Base-by-base conservation (phyloP, 2,888 invertebrate genomes). In the Syrista parreyssii region DNA sequence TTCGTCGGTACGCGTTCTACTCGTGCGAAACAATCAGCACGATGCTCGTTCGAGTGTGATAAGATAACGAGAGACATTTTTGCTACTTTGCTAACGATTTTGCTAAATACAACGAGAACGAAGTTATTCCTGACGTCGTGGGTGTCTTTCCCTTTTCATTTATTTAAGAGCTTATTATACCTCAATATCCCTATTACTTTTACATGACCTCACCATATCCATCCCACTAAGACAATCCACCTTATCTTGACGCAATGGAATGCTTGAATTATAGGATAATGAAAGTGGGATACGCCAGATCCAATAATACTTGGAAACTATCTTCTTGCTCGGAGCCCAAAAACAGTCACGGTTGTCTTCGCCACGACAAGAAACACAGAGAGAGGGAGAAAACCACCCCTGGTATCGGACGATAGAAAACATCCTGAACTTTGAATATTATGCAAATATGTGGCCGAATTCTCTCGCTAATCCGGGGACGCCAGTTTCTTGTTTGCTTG, bases 11-110 rank as follows among this genome's bases (percentile, higher is more conserved):
- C 81, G 55, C 55, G 9, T 55, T 55, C 15, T 55, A 81, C 82
- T 86, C 83, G 82, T 85, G 86, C 86, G 84, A 87, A 87, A 89
- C 86, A 89, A 89, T 89, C 88, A 88, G 87, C 87, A 79, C 78
- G 68, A 71, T 77, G 69, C 23, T 23, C 73, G 40, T 75, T 77
- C 69, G 73, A 71, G 74, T 36, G 74, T 74, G 77, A 73, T 68
- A 79, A 77, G 68, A 72, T 76, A 40, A 71, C 77, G 73, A 76
- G 77, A 84, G 84, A 83, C 86, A 87, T 86, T 85, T 87, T 87
- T 87, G 86, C 85, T 83, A 82, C 83, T 82, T 84, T 81, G 80
- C 80, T 83, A 81, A 84, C 83, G 82, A 86, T 86, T 84, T 79
- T 81, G 75, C 81, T 80, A 85, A 86, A 87, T 85, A 86, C 84